These are phyloP conservation scores for Ephestia elutella DNA, from an alignment of 1,140 invertebrate genomes.

Conservation along the genomic window DNA sequence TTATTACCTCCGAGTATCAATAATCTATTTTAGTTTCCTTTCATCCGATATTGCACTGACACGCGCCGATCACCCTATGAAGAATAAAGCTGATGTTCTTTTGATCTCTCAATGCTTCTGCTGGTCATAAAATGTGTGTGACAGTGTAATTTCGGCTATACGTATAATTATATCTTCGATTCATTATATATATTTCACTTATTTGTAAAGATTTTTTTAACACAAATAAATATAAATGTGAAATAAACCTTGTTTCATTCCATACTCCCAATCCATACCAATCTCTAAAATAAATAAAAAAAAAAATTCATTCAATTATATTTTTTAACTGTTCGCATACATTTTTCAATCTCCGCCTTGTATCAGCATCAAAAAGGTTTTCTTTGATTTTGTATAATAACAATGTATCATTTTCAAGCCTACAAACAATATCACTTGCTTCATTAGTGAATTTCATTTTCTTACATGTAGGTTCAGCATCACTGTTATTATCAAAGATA, in stretches of 20 bases:
- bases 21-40: constrained; percentile 60
- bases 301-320: constrained; percentile 28
- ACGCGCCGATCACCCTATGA: constrained; percentile 13
- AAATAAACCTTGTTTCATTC: constrained; percentile 60
- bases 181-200: constrained; percentile 60
- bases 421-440: constrained; percentile 32
- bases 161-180: constrained; percentile 48
- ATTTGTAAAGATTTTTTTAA: constrained; percentile 73
- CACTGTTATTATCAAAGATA: constrained; percentile 37
- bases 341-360: constrained; percentile 33
- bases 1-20: constrained; percentile 74
- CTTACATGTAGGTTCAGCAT: constrained; percentile 42
- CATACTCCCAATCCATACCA: not conserved
- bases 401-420: constrained; percentile 33
- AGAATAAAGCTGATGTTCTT: constrained; percentile 17
- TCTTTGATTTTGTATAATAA: constrained; percentile 34
- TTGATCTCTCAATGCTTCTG: constrained; percentile 15
- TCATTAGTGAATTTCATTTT: constrained; percentile 38
- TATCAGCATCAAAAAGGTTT: constrained; percentile 29
- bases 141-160: constrained; percentile 51
- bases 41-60: constrained; percentile 45
- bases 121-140: constrained; percentile 17
- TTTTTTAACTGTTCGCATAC: constrained; percentile 41
- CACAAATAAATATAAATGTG: constrained; percentile 73
- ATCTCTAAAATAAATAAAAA: not conserved